Base-by-base conservation (phyloP, 2,113 vertebrate species). In the Capricornis sumatraensis region DNA sequence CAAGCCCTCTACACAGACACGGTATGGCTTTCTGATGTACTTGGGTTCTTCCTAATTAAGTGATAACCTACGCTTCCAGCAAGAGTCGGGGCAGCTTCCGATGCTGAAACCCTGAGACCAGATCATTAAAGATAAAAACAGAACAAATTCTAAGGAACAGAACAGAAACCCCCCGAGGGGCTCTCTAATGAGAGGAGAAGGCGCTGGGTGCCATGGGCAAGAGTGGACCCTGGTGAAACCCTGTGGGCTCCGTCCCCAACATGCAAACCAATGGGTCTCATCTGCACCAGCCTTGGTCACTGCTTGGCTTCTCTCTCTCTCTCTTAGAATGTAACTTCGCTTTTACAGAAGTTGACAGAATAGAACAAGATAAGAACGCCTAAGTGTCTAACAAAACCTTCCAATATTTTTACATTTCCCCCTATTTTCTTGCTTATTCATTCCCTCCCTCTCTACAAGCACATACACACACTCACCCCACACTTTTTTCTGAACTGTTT, bases 41-140 rank as follows among this genome's bases (percentile, higher is more conserved):
- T 52, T 85, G 40, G 8, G 33, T 97, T 96, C 57, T 89, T 94
- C 8, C 57, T 81, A 50, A 50, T 93, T 96, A 92, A 79, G 47
- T 84, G 64, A 53, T 84, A 87, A 95, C 89, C 64, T 76, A 43
- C 40, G 28, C 52, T 58, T 94, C 45, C 40, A 86, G 6, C 89
- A 89, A 95, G 85, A 88, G 87, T 58, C 23, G 33, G 40, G 55
- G 50, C 21, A 76, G 64, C 60, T 76, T 96, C 33, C 43, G 58
- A n/a, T 64, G 45, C 92, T 55, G 47, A 94, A 91, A 40, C 67
- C 43, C 43, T 91, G 86, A 94, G 43, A 52, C 17, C 12, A 89
- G 82, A 87, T 8, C 89, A 30, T 94, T 97, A 78, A 67, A 76
- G 88, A 58, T 67, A 36, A 97, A 96, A 97, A 78, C 40, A 94